A percentile compares a stretch with the other conserved stretches of the same genome.
phyloP scores from a whole-genome alignment of 2,113 vertebrate species.

The Pelusios castaneus region DNA sequence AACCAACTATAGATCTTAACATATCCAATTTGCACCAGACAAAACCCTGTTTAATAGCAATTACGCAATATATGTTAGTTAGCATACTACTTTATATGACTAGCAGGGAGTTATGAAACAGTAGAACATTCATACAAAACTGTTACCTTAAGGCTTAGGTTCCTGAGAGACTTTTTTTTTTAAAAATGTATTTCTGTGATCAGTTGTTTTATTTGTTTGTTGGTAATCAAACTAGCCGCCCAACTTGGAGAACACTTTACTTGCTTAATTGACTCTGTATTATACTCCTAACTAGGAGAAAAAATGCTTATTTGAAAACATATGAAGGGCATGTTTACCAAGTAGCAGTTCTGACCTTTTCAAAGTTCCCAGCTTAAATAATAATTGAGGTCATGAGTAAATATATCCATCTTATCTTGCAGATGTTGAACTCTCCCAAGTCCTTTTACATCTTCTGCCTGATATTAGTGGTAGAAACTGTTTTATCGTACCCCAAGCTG shows the following conservation, averaged over 20 bases:
- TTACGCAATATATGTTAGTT: conserved; percentile 18
- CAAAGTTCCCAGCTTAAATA: conserved; percentile 67
- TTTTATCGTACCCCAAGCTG: conserved; percentile 26
- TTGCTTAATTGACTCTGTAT: conserved; percentile 41
- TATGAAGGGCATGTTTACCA: conserved; percentile 57
- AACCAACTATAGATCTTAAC: conserved; percentile 49
- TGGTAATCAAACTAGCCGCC: conserved; percentile 24
- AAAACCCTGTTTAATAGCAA: conserved; percentile 50
- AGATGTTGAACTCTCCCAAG: conserved; percentile 54
- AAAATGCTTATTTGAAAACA: conserved; percentile 21
- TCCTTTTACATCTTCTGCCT: conserved; percentile 29
- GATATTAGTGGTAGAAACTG: conserved; percentile 15
- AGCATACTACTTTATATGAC: conserved; percentile 9
- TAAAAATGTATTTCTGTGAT: conserved; percentile 20
- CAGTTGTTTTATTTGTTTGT: not conserved
- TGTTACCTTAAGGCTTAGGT: conserved; percentile 26
- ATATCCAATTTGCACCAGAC: conserved; percentile 55
- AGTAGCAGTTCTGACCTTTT: conserved; percentile 67
- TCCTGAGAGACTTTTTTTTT: not conserved
- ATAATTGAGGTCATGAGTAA: conserved; percentile 64
- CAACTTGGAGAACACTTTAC: not conserved
- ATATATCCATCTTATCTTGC: conserved; percentile 63
- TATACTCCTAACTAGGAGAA: not conserved
- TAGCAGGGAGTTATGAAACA: conserved; percentile 44
- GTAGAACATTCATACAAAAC: conserved; percentile 38